Conservation (phyloP, 2,797 vertebrate genomes). For the Tokudaia tokunoshimensis region DNA sequence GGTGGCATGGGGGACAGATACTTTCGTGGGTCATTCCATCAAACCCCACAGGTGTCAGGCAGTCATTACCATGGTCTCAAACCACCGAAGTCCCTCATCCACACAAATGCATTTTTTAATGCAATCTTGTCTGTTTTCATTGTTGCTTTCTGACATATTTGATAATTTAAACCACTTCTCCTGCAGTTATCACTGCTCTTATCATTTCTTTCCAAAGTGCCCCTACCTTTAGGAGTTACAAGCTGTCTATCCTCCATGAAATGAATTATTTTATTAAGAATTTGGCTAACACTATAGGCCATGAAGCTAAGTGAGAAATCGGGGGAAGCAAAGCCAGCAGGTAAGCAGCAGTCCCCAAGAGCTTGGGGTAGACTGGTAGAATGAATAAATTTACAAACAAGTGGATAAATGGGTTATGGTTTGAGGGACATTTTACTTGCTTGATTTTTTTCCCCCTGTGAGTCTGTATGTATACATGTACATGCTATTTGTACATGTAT, state of each 20-base stretch:
- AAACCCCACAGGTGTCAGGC: constrained; percentile 40
- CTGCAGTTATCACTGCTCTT: not conserved
- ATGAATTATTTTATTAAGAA: constrained; percentile 20
- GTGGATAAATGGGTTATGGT: not conserved
- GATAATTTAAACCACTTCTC: constrained; percentile 48
- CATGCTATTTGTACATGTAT: not conserved
- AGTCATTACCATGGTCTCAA: not conserved
- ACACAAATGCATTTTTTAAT: constrained; percentile 12
- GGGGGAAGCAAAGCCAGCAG: not conserved
- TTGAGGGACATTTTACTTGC: constrained; percentile 3
- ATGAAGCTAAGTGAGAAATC: not conserved
- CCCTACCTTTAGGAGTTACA: not conserved
- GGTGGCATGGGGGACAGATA: not conserved
- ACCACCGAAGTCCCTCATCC: not conserved
- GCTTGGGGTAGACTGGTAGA: not conserved
- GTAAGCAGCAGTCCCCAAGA: not conserved
- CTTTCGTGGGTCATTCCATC: not conserved
- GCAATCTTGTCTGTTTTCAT: constrained; percentile 10
- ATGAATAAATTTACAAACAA: constrained; percentile 42
- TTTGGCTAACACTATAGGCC: not conserved
- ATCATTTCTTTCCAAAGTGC: constrained; percentile 54
- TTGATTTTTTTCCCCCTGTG: not conserved
- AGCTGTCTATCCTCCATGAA: constrained; percentile 15
- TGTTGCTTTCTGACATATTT: constrained; percentile 48
- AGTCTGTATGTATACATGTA: not conserved